Evolutionary conservation across 2,797 vertebrate species (phyloP).

Genomic region (Glossophaga mutica): DNA sequence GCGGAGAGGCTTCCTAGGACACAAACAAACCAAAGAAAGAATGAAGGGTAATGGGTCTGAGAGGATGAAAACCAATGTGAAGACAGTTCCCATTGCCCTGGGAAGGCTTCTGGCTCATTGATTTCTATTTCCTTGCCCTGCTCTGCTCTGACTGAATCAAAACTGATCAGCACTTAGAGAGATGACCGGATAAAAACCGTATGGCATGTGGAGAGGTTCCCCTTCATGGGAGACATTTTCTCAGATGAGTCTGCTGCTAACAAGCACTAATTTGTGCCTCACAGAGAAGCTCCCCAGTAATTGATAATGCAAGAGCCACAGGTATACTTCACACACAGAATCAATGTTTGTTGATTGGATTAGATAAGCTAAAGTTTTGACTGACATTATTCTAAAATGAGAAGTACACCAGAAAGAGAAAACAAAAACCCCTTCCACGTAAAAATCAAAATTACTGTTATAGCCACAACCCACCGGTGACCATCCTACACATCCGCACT

Average conservation of each 20-base stretch:
- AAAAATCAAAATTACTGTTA: background rate
- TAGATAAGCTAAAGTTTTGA: background rate
- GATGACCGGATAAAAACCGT: conserved; percentile 14
- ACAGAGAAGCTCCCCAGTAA: background rate
- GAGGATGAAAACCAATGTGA: background rate
- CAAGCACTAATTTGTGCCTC: background rate
- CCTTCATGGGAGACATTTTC: background rate
- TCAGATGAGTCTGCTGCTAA: background rate
- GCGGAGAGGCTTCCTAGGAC: conserved; percentile 47
- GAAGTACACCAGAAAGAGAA: background rate
- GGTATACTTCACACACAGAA: background rate
- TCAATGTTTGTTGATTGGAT: background rate
- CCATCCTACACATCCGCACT: background rate
- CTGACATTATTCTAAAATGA: conserved; percentile 2
- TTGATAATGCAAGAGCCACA: background rate
- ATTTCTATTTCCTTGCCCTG: conserved; percentile 11
- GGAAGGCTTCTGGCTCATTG: background rate
- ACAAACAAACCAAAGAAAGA: conserved; percentile 35
- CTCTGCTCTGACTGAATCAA: background rate
- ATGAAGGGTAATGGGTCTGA: background rate
- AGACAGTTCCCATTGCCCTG: background rate
- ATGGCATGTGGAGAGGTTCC: background rate
- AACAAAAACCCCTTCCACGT: background rate
- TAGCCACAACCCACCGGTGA: background rate
- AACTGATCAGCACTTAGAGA: background rate